Evolutionary conservation across 2,888 invertebrate species (phyloP), one percentile per base, ranked within the genome.

Genomic region (Schizaphis graminum): DNA sequence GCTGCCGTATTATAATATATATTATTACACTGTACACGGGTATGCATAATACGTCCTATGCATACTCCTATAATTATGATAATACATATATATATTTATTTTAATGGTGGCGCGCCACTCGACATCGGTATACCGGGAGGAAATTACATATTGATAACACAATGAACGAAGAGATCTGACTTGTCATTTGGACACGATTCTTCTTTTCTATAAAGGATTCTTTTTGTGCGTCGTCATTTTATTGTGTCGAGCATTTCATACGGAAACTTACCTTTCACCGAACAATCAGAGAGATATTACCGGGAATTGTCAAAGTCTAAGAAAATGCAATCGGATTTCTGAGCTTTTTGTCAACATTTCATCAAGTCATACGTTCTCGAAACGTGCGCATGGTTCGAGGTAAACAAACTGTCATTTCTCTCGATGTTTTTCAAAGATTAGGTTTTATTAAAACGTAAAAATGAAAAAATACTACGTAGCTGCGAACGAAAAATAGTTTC

Each of bases 181-280:
- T 89, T 89, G 93, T 93, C 93, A 56, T 93, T 89, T 56, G 89
- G 44, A 93, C 93, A 93, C 93, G 93, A 89, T 89, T 93, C 84
- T 89, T 89, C 49, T 91, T 91, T 57, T 89, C 26, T 77, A 49
- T 35, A 57, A 89, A 41, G 44, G 57, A 53, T 57, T 89, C 84
- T 89, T 77, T 77, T 84, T 84, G 87, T 84, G 89, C 56, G 89
- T 84, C 89, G n/a, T 89, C 89, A 53, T 56, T 84, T 84, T 93
- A 88, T 93, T 89, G 93, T 93, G 77, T 44, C 56, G 77, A 5
- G 24, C 77, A 24, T 93, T 92, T 89, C 93, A 21, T 41, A 84
- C 84, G 56, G 53, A 77, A 88, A 87, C 92, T 61, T 24, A 84
- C 89, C 89, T 93, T 93, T 93, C 89, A 56, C 88, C 41, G 89